phyloP scores from a whole-genome alignment of 2,888 invertebrate species.

The Diplolepis rosae region DNA sequence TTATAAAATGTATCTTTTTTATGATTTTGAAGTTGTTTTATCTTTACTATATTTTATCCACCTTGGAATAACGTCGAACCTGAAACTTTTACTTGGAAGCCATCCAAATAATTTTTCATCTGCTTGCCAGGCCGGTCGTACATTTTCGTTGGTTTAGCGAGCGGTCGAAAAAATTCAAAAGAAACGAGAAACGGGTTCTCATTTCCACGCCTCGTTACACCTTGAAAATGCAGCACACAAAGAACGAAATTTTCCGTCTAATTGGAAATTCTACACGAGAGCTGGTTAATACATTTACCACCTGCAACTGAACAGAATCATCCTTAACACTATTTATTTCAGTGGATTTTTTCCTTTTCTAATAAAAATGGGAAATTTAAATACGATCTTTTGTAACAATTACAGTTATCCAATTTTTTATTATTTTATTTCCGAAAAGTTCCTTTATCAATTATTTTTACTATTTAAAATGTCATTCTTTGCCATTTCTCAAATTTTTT shows the following conservation, averaged over 20 bases:
- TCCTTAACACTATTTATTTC: not conserved
- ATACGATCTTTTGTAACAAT: too few species aligned
- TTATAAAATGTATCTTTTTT: conserved; percentile 43
- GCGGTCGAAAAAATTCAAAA: conserved; percentile 27
- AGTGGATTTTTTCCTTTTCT: too few species aligned
- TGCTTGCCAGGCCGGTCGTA: conserved; percentile 1
- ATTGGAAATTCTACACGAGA: conserved; percentile 41
- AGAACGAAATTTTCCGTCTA: conserved; percentile 37
- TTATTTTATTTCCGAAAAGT: too few species aligned
- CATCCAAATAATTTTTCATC: conserved; percentile 50
- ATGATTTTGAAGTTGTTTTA: conserved; percentile 38
- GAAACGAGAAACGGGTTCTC: conserved; percentile 8
- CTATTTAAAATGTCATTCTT: too few species aligned
- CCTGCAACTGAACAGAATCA: not conserved
- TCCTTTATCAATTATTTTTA: too few species aligned
- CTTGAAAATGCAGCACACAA: conserved; percentile 33
- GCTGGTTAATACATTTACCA: not conserved
- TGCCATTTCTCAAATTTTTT: too few species aligned
- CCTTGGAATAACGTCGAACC: conserved; percentile 17
- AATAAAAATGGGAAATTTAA: too few species aligned
- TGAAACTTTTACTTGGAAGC: conserved; percentile 48
- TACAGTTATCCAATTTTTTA: too few species aligned
- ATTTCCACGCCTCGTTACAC: conserved; percentile 10
- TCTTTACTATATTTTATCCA: conserved; percentile 35
- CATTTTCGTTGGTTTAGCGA: not conserved